Evolutionary conservation across 2,888 invertebrate genomes (phyloP), one percentile per base, ranked within the genome.

Genomic region (Pandemis cinnamomeana): DNA sequence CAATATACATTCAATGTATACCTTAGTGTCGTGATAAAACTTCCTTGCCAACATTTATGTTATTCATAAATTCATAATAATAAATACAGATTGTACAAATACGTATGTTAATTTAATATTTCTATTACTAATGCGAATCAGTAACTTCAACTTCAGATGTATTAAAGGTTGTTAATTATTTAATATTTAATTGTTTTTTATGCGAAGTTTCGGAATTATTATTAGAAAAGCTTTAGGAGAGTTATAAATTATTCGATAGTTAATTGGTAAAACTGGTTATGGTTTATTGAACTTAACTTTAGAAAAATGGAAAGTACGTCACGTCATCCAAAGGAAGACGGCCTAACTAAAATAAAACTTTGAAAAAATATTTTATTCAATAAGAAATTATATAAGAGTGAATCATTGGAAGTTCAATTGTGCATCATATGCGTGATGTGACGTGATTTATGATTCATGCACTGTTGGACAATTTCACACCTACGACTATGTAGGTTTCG

Each of bases 31-130:
- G 58, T 61, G 8, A 48, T 58, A 48, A 64, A 46, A 64, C 11
- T 48, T 64, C 48, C 64, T 64, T 64, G 64, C 48, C 64, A 36
- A 64, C 48, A 64, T 55, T 55, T 55, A 27, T 11, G 58, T 58
- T 58, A 36, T 36, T 36, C 27, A 36, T 36, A 36, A 36, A 20
- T 20, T 20, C 27, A 36, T 36, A 36, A 36, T 36, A 36, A 36
- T 36, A 15, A n/a, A 15, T 58, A 27, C 27, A 58, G n/a, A 58
- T 10, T 64, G 64, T 64, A 36, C 64, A 64, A 64, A 64, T 64
- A 11, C 46, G 7, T 15, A n/a, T 62, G 15, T 7, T 8, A 58
- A 6, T 11, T 58, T 58, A 58, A 0, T 5, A 58, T 11, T 5
- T 11, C 5, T 27, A 27, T 8, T 4, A 46, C 7, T 51, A 13